phyloP scores from a whole-genome alignment of 1,140 invertebrate genomes.

The Drepana arcuata region DNA sequence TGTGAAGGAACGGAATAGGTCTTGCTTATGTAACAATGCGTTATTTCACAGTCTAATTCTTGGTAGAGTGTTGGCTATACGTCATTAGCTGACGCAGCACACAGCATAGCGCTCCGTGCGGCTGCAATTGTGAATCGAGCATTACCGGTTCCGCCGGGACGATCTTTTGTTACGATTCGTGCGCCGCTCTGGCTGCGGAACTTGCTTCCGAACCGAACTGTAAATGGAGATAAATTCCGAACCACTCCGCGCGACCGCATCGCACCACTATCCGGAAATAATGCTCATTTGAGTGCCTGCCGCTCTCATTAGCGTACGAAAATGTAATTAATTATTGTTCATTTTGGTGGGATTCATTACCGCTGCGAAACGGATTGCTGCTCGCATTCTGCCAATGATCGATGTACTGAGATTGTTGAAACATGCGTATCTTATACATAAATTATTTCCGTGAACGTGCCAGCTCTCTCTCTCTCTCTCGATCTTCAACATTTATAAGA shows the following conservation, averaged over 20 bases:
- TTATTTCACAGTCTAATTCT: too few relatives aligned
- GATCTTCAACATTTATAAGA: too few relatives aligned
- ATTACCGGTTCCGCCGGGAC: slow-evolving; percentile 39
- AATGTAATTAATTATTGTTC: slow-evolving; percentile 34
- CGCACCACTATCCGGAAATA: slow-evolving; percentile 24
- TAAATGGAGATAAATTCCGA: slow-evolving; percentile 38
- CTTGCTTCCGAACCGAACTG: slow-evolving; percentile 30
- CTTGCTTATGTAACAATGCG: too few relatives aligned
- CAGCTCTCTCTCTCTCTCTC: too few relatives aligned
- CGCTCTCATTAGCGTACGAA: slow-evolving; percentile 23
- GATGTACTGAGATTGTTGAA: too few relatives aligned
- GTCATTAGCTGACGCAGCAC: slow-evolving; percentile 22
- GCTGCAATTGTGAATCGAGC: slow-evolving; percentile 41
- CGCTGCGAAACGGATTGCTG: slow-evolving; percentile 16
- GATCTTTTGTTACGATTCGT: slow-evolving; percentile 33
- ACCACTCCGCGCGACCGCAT: slow-evolving; percentile 14
- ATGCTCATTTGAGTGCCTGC: slow-evolving; percentile 23
- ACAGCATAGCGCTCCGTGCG: slow-evolving; percentile 18
- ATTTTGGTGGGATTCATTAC: slow-evolving; percentile 26
- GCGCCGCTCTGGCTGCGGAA: slow-evolving; percentile 21
- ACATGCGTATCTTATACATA: too few relatives aligned
- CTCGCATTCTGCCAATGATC: slow-evolving; percentile 20
- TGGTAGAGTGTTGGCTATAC: too few relatives aligned
- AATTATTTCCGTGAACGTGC: too few relatives aligned
- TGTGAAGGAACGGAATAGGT: too few relatives aligned